Conservation (phyloP, 35 echinoderm and acorn worm genomes). For the Apostichopus californicus region DNA sequence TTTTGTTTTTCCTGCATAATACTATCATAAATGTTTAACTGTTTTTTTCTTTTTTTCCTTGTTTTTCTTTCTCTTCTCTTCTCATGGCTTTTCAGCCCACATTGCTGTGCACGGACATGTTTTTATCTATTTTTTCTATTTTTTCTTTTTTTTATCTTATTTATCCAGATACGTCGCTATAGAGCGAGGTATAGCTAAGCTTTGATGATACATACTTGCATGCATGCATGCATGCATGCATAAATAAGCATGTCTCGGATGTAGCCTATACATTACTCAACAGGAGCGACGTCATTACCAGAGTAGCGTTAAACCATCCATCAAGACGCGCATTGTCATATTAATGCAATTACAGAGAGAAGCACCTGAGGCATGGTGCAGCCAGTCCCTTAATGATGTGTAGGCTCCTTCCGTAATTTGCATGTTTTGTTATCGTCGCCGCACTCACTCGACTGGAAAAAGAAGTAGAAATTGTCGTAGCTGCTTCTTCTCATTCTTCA, state of each 20-base stretch:
- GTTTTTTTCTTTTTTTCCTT: neutral
- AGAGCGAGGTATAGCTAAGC: neutral
- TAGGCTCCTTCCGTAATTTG: neutral
- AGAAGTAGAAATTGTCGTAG: neutral
- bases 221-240: neutral
- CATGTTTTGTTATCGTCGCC: neutral
- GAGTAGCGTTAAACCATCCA: neutral
- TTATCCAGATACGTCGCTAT: too few species aligned
- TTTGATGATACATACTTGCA: neutral
- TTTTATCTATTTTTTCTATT: neutral
- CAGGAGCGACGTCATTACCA: neutral
- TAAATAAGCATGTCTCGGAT: neutral
- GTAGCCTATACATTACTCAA: conserved; percentile 1
- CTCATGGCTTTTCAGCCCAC: neutral
- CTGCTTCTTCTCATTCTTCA: neutral
- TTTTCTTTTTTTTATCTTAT: too few species aligned
- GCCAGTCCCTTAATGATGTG: neutral
- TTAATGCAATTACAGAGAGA: conserved; percentile 38
- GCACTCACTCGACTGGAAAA: neutral
- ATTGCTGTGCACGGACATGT: neutral
- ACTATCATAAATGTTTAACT: neutral
- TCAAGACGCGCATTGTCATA: conserved; percentile 32
- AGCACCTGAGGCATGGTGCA: conserved; percentile 35
- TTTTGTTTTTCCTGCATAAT: neutral
- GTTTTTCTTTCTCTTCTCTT: neutral